These are phyloP conservation scores for Ormyrus labotus DNA, from an alignment of 2,888 invertebrate species.

Conservation along the genomic window DNA sequence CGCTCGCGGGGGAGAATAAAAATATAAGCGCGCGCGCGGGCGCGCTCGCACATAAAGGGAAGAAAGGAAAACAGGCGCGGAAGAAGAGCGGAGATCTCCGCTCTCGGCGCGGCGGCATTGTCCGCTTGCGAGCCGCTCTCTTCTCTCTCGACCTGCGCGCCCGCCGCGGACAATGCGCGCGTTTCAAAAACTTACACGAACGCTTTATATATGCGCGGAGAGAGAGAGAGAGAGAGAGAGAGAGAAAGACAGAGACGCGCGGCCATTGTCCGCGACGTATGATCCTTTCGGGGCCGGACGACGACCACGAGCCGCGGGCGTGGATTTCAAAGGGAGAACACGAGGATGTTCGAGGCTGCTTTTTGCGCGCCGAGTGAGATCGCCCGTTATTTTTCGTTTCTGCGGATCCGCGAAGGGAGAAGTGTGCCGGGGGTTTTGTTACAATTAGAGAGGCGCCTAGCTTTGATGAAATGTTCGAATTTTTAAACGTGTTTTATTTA, in stretches of 20 bases:
- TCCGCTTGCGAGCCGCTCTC: neutral
- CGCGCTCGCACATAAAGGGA: slow-evolving; percentile 33
- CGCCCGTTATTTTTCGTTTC: neutral
- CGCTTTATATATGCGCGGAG: slow-evolving; percentile 56
- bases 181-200: slow-evolving; percentile 62
- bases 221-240: neutral
- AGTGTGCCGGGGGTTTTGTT: too few relatives aligned
- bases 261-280: slow-evolving; percentile 26
- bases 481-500: too few relatives aligned
- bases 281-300: slow-evolving; percentile 9
- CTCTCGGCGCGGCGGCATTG: slow-evolving; percentile 36
- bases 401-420: too few relatives aligned
- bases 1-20: neutral
- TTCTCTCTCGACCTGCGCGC: slow-evolving; percentile 55
- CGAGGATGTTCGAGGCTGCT: slow-evolving; percentile 13
- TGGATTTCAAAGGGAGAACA: slow-evolving; percentile 1
- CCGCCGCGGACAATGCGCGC: slow-evolving; percentile 57
- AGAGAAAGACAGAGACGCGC: too few relatives aligned
- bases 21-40: slow-evolving; percentile 5
- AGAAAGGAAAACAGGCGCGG: slow-evolving; percentile 43
- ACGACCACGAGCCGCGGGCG: neutral
- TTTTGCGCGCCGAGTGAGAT: neutral
- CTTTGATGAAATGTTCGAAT: too few relatives aligned
- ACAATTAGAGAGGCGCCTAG: too few relatives aligned
- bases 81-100: slow-evolving; percentile 40